Conservation (phyloP, 2,888 invertebrate species). For the Andrena bicolor region DNA sequence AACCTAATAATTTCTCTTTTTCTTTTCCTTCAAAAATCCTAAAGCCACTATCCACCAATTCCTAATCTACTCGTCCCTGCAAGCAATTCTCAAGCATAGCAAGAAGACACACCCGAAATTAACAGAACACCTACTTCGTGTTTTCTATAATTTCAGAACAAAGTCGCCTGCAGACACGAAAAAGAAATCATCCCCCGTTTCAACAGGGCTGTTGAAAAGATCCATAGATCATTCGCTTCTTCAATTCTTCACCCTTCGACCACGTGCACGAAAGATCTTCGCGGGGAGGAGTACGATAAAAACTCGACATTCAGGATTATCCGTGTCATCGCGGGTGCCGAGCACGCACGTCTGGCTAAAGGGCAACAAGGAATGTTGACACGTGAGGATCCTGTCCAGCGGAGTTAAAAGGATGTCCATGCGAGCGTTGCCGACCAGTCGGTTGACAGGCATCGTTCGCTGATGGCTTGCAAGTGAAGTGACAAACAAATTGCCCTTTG, state of each 20-base stretch:
- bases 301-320: conserved; percentile 63
- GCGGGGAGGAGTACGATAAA: conserved; percentile 29
- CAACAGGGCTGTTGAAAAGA: not conserved
- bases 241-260: not conserved
- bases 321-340: conserved; percentile 52
- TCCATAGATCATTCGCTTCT: not conserved
- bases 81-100: no score
- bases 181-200: not conserved
- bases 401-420: conserved; percentile 60
- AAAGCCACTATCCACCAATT: no score
- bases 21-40: not conserved
- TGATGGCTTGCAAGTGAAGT: conserved; percentile 28
- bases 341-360: conserved; percentile 28
- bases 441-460: conserved; percentile 49
- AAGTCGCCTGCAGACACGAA: no score
- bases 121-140: no score
- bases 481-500: not conserved
- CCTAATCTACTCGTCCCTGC: no score
- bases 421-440: conserved; percentile 51
- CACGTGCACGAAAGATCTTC: conserved; percentile 12
- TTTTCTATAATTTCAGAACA: no score
- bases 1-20: not conserved
- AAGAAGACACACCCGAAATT: not conserved
- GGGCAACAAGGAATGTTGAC: conserved; percentile 22
- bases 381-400: conserved; percentile 36